Percentiles rank a stretch among this genome's conserved stretches.
phyloP scores from a whole-genome alignment of 2,888 invertebrate species.

The Xanthia togata region DNA sequence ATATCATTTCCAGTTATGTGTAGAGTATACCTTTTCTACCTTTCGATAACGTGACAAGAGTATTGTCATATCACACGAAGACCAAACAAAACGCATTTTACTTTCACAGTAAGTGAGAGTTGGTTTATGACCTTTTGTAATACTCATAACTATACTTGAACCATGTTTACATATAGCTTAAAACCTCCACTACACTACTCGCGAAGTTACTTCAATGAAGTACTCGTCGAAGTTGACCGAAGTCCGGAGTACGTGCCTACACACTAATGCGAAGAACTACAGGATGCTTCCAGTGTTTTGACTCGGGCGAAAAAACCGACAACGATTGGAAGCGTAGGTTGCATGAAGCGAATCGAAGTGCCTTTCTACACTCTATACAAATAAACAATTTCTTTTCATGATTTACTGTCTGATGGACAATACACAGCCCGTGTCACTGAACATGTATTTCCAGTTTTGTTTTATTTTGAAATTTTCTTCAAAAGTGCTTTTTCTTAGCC shows the following conservation, averaged over 20 bases:
- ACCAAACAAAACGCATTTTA: slow-evolving; percentile 22
- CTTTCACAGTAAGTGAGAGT: slow-evolving; percentile 51
- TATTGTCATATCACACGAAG: slow-evolving; percentile 32
- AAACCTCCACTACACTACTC: no score
- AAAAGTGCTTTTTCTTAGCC: not conserved
- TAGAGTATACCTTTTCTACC: not conserved
- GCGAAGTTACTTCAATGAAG: no score
- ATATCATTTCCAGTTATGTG: no score
- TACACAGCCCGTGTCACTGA: not conserved
- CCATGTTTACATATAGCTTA: not conserved
- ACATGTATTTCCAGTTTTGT: not conserved
- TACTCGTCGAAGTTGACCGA: no score
- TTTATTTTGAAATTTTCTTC: not conserved
- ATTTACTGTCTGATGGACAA: not conserved
- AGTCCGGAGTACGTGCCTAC: no score
- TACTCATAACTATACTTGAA: not conserved
- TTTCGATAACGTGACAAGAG: not conserved
- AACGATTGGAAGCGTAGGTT: no score
- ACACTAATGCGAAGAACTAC: no score
- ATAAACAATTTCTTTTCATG: not conserved
- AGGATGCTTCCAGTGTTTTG: no score
- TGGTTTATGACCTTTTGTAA: slow-evolving; percentile 42
- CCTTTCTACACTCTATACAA: not conserved
- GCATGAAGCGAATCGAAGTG: no score
- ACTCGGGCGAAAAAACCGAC: no score